A percentile compares a stretch with the other conserved stretches of the same genome.
Conservation (phyloP, 2,113 vertebrate genomes). For the Paraplagusia blochii region DNA sequence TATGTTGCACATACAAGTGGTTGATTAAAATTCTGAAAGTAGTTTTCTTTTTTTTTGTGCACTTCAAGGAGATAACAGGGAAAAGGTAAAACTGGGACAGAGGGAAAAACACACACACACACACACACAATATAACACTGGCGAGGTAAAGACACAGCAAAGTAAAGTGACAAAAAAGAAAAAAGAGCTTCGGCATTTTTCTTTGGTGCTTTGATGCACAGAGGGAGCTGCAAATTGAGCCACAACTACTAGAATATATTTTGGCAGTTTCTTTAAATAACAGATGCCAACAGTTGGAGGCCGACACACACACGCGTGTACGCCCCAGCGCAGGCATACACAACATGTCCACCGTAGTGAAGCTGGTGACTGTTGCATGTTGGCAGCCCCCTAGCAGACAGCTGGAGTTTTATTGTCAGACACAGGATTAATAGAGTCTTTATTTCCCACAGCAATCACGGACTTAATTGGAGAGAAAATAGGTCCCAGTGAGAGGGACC, state of each 20-base stretch:
- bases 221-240: not conserved
- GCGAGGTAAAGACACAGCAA: conserved; percentile 14
- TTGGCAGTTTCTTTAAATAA: not conserved
- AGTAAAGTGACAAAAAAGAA: conserved; percentile 5
- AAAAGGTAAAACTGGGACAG: conserved; percentile 37
- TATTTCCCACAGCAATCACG: conserved; percentile 65
- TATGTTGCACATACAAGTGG: conserved; percentile 27
- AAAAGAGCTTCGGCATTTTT: conserved; percentile 2
- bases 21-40: conserved; percentile 37
- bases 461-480: conserved; percentile 67
- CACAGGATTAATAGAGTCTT: conserved; percentile 65
- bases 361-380: conserved; percentile 24
- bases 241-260: conserved; percentile 6
- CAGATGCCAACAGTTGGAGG: conserved; percentile 9
- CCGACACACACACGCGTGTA: not conserved
- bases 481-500: conserved; percentile 22
- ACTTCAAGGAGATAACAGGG: conserved; percentile 33
- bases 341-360: conserved; percentile 18
- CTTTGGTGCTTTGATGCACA: not conserved
- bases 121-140: not conserved
- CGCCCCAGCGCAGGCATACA: not conserved
- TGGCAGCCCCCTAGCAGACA: conserved; percentile 53
- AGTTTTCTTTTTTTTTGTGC: conserved; percentile 34
- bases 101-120: conserved; percentile 7
- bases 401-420: conserved; percentile 64